phyloP scores from a whole-genome alignment of 2,888 invertebrate genomes.

The Mamestra brassicae region DNA sequence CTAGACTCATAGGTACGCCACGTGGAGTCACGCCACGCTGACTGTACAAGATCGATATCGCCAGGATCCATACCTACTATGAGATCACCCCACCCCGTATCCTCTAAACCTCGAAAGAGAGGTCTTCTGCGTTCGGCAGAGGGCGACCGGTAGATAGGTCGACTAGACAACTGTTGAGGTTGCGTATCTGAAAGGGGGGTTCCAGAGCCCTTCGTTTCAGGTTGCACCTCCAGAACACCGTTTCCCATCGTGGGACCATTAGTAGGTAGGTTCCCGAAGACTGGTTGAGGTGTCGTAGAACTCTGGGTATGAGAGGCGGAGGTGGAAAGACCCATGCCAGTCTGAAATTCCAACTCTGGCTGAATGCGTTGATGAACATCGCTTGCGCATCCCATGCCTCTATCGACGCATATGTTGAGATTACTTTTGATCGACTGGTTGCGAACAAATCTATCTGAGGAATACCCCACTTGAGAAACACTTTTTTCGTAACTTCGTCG shows the following conservation, averaged over 20 bases:
- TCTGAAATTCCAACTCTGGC: no score
- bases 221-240: no score
- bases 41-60: constrained; percentile 27
- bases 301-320: constrained; percentile 57
- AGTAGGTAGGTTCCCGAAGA: constrained; percentile 47
- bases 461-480: no score
- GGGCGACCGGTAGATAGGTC: constrained; percentile 49
- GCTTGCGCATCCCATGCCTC: no score
- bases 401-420: no score
- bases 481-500: no score
- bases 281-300: constrained; percentile 56
- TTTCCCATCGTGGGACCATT: constrained; percentile 46
- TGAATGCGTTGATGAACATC: no score
- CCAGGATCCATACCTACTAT: neutral
- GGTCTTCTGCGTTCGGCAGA: constrained; percentile 12
- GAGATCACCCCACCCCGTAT: constrained; percentile 31
- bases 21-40: neutral
- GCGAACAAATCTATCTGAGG: no score
- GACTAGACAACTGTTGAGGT: constrained; percentile 37
- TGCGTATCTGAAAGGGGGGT: neutral
- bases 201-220: neutral
- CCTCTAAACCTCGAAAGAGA: neutral
- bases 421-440: no score
- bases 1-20: constrained; percentile 45
- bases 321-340: constrained; percentile 63